Base-by-base conservation (phyloP, 2,797 vertebrate genomes). In the Agapornis canus region DNA sequence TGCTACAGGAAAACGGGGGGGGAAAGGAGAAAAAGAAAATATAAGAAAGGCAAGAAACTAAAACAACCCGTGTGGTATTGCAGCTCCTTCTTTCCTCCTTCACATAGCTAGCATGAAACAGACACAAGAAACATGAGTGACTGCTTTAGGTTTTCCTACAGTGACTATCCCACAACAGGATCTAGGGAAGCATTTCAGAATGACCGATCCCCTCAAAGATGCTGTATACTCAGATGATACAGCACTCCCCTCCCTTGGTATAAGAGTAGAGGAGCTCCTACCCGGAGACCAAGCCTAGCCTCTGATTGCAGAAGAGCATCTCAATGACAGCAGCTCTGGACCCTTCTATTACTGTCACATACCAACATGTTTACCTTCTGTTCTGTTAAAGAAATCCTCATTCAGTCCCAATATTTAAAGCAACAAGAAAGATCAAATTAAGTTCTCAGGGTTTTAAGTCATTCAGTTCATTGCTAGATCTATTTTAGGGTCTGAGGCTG, bases 401-500 rank as follows among this genome's bases (percentile, higher is more conserved):
- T 86, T 94, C 91, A 91, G 56, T 83, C 91, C 87, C 85, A 84
- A 52, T 96, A 96, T 95, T 97, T 94, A 92, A 92, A 71, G 92
- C 91, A 94, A 94, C 37, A 42, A 72, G 86, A 77, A 87, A 92
- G 87, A 96, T 82, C 82, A 86, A 79, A 95, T 96, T 90, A 95
- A 94, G 91, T 84, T 91, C 89, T 39, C 75, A 68, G 63, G 49
- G 66, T 90, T 96, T 93, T 69, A 78, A 95, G 85, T 77, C 70
- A 0, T 72, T 92, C 82, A 66, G 92, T 94, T 95, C 91, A 64
- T 73, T 57, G 89, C 88, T 84, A 88, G 70, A 94, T 88, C 94
- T 96, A 91, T 97, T 96, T 97, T 96, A 63, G 63, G 92, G 94
- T 88, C 86, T 94, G 77, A 93, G 85, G 73, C 91, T 94, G 92